Base-by-base conservation (phyloP, 2,113 vertebrate species). In the Melanostigma gelatinosum region DNA sequence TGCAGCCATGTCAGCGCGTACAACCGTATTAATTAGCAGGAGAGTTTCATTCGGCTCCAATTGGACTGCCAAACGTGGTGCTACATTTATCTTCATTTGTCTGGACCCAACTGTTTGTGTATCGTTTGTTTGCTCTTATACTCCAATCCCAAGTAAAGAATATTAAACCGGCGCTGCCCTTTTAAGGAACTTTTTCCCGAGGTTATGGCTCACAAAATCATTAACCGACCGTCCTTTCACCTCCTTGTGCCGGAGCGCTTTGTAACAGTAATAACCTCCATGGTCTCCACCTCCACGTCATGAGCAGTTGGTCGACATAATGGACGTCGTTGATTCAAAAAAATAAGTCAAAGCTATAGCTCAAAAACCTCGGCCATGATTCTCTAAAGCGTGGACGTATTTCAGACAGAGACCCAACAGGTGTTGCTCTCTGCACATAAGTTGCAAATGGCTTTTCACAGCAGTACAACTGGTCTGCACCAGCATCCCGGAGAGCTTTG, bases 11-110 rank as follows among this genome's bases (percentile, higher is more conserved):
- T 90, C 58, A 80, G 78, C 77, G 79, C 77, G 83, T 68, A 55
- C 74, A 61, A 60, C 76, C 79, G 75, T 61, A 83, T 80, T 82
- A 88, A 92, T 84, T 82, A 82, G 61, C 77, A 85, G 80, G 80
- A 86, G 85, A 60, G 50, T 71, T 85, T 73, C 67, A 58, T 79
- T 81, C 83, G 29, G 75, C 66, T 83, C 58, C 70, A 80, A 82
- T 75, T 55, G 72, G 46, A 58, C 60, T 72, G 82, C 83, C 81
- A 83, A 78, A 84, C 60, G 20, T 24, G 64, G 3, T 18, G 70
- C 63, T 71, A 73, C 69, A 78, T 86, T 82, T 20, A 74, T 86
- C 73, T 81, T 88, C 48, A 74, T 90, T 74, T 80, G 57, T 85
- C 76, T 54, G 48, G 42, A 61, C 50, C 61, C 34, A 74, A 40